Evolutionary conservation across 2,113 vertebrate genomes (phyloP), one percentile per base, ranked within the genome.

Genomic region (Caloenas nicobarica): DNA sequence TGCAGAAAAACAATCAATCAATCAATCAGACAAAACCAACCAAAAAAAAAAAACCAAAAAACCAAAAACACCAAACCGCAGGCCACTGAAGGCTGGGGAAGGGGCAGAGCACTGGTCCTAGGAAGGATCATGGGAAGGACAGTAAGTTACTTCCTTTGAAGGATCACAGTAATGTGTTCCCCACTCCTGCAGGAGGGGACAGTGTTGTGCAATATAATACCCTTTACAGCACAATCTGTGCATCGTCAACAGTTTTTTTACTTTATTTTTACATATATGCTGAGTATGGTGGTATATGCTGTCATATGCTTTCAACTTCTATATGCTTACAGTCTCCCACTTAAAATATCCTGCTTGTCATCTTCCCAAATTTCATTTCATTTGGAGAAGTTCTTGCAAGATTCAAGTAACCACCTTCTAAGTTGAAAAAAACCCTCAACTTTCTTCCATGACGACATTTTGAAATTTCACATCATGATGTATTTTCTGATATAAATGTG

Each of bases 201-300:
- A 42, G 38, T 68, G 26, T 3, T 68, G 26, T 4, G 74, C 13
- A 44, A 14, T 6, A 0, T 57, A 68, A 73, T 76, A 57, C 13
- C 34, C 53, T 56, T 46, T n/a, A 68, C 36, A 84, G 65, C 48
- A 76, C 73, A 89, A 38, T 77, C 77, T 92, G 78, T 76, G 81
- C 65, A 29, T 70, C 57, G 61, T 71, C 87, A 69, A 76, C 73
- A 56, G 51, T 22, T 87, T 83, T 54, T 86, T 80, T 4, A 44
- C 31, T 91, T 73, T 62, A 71, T 71, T 93, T 91, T 84, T 81
- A 86, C 44, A 73, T 88, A 92, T 91, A 18, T 66, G 78, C 70
- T 82, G 73, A 89, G 84, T 76, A 40, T 10, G 38, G 24, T 46
- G 61, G 61, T 76, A 23, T 74, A 71, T 12, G 53, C 84, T 84